Conservation (phyloP, 2,888 invertebrate species). For the Drepana falcataria region DNA sequence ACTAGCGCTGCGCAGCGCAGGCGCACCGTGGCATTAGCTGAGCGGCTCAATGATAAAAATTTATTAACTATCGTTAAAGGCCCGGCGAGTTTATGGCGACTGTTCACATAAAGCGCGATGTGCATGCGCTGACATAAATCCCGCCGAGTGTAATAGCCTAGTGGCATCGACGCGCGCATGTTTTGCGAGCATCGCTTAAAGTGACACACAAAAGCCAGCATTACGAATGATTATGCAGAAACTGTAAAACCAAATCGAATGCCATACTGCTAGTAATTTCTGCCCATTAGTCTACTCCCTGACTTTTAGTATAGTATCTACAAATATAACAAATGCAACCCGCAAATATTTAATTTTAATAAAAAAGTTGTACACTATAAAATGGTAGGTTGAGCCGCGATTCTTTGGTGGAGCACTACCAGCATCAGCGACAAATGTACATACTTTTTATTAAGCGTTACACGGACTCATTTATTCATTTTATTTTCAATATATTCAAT, state of each 20-base stretch:
- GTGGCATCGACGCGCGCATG: slow-evolving; percentile 52
- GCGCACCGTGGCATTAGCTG: slow-evolving; percentile 22
- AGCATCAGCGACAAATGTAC: no score
- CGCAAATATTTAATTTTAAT: no score
- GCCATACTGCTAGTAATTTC: slow-evolving; percentile 29
- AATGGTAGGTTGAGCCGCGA: no score
- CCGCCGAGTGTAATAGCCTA: slow-evolving; percentile 76
- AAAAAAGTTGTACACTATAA: no score
- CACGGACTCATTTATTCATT: no score
- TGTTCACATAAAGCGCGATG: slow-evolving; percentile 57
- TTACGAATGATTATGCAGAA: slow-evolving; percentile 41
- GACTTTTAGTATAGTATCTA: no score
- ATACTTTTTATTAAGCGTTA: no score
- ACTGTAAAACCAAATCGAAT: slow-evolving; percentile 48
- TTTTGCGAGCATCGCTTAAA: slow-evolving; percentile 40
- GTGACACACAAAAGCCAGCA: slow-evolving; percentile 32
- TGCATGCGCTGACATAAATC: slow-evolving; percentile 61
- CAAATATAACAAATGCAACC: no score
- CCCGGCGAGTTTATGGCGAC: slow-evolving; percentile 56
- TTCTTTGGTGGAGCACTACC: no score
- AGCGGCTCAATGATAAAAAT: slow-evolving; percentile 65
- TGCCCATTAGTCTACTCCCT: slow-evolving; percentile 1
- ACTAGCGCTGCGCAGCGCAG: slow-evolving; percentile 23
- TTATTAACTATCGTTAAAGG: slow-evolving; percentile 69
- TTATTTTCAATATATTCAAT: no score